Evolutionary conservation across 2,113 vertebrate species (phyloP).

Genomic region (Felis catus): F.catus_Fca126_mat1.0 CM031415.1:142247501-142248000

Average conservation of each 20-base stretch:
- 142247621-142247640: neutral
- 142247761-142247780: conserved; percentile 12
- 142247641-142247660: neutral
- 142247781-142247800: conserved; percentile 28
- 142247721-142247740: neutral
- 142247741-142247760: conserved; percentile 1
- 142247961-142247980: neutral
- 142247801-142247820: neutral
- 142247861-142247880: neutral
- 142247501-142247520: neutral
- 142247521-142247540: neutral
- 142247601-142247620: neutral
- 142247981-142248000: neutral
- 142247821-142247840: conserved; percentile 13
- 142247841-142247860: neutral
- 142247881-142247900: neutral
- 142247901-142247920: neutral
- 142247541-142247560: neutral
- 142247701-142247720: conserved; percentile 29
- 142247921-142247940: neutral
- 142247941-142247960: neutral
- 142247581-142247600: neutral
- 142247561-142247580: conserved; percentile 15
- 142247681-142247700: neutral
- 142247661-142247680: neutral